Conservation (phyloP, 2,797 vertebrate genomes). For the Lacerta bilineata region DNA sequence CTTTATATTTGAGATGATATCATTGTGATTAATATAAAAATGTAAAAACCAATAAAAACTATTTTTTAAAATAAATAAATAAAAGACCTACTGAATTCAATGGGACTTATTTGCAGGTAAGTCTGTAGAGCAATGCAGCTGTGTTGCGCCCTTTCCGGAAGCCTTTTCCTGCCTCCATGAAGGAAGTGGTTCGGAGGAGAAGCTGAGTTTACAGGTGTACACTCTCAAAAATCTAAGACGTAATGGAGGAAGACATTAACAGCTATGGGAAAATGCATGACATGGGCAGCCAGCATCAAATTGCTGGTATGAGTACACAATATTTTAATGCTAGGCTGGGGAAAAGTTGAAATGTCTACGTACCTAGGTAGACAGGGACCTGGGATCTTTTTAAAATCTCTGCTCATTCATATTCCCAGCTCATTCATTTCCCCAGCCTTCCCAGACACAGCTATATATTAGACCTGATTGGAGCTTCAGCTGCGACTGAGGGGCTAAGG, state of each 20-base stretch:
- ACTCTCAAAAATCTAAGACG: background rate
- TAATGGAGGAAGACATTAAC: background rate
- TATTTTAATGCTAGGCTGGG: background rate
- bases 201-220: no score
- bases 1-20: no score
- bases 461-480: slow-evolving; percentile 55
- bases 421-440: background rate
- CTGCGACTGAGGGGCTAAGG: slow-evolving; percentile 63
- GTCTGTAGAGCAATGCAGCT: no score
- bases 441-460: slow-evolving; percentile 48
- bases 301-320: background rate
- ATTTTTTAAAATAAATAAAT: no score
- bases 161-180: no score
- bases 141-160: no score
- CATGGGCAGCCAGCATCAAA: background rate
- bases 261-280: background rate
- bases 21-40: no score
- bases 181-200: no score
- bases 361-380: background rate
- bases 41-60: no score
- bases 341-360: background rate
- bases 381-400: background rate
- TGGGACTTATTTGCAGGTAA: no score
- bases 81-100: no score
- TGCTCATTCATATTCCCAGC: background rate